Evolutionary conservation across 1,140 invertebrate species (phyloP).

Genomic region (Phymastichus coffea): DNA sequence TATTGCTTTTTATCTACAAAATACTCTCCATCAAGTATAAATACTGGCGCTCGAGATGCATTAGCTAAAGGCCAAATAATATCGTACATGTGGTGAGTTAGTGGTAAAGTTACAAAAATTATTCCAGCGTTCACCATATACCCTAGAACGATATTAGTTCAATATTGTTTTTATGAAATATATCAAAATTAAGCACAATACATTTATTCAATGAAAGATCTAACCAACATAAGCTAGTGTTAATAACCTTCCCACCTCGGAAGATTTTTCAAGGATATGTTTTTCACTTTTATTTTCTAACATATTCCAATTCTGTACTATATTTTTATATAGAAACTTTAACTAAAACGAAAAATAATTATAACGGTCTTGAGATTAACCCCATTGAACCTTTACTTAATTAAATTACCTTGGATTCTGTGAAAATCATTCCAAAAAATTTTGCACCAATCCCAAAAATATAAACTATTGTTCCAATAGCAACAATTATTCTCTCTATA

Average conservation of each 20-base stretch:
- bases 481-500: neutral
- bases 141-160: too few relatives aligned
- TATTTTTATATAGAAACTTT: neutral
- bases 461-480: neutral
- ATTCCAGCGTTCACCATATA: too few relatives aligned
- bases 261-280: neutral
- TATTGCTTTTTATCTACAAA: neutral
- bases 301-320: slow-evolving; percentile 1
- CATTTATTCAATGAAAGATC: neutral
- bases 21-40: neutral
- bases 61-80: too few relatives aligned
- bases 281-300: neutral
- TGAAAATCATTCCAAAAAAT: neutral
- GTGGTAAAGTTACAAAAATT: too few relatives aligned
- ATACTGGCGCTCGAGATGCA: neutral
- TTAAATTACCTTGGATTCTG: neutral
- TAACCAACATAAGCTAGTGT: neutral
- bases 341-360: too few relatives aligned
- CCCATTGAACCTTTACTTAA: neutral
- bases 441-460: neutral
- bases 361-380: neutral
- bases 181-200: neutral
- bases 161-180: too few relatives aligned
- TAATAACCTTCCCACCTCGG: neutral
- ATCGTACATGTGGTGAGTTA: too few relatives aligned